Evolutionary conservation across 1,140 invertebrate species (phyloP).

Genomic region (Papilio aristodemus): DNA sequence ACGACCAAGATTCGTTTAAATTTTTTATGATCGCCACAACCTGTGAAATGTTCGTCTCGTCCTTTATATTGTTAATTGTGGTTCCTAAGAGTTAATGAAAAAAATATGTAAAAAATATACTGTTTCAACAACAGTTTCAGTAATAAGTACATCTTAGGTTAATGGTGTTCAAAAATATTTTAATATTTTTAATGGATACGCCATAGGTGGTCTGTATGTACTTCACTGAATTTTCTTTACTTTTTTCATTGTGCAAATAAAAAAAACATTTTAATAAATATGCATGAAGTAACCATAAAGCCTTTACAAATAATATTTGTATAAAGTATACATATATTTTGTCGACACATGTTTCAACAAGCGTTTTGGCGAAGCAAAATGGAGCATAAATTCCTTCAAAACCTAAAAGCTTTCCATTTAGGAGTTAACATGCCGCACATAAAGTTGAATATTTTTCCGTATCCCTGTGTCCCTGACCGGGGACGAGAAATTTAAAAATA

Average conservation of each 20-base stretch:
- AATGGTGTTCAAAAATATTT: neutral
- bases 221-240: too few relatives aligned
- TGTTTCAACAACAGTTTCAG: neutral
- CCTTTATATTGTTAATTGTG: neutral
- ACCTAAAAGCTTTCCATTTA: constrained; percentile 70
- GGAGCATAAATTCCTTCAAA: constrained; percentile 66
- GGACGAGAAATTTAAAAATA: neutral
- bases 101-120: too few relatives aligned
- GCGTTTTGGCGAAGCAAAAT: constrained; percentile 34
- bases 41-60: neutral
- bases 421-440: constrained; percentile 48
- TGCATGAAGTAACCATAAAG: neutral
- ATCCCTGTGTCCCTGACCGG: neutral
- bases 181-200: neutral
- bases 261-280: too few relatives aligned
- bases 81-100: too few relatives aligned
- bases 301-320: constrained; percentile 4
- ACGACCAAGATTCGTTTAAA: neutral
- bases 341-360: constrained; percentile 21
- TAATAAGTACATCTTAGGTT: neutral
- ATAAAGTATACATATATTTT: constrained; percentile 17
- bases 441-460: constrained; percentile 31
- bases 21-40: neutral
- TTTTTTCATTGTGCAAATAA: too few relatives aligned
- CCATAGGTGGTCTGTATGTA: too few relatives aligned